A percentile compares a stretch with the other conserved stretches of the same genome.
Evolutionary conservation across 2,888 invertebrate genomes (phyloP).

Genomic region (Itoplectis maculator): DNA sequence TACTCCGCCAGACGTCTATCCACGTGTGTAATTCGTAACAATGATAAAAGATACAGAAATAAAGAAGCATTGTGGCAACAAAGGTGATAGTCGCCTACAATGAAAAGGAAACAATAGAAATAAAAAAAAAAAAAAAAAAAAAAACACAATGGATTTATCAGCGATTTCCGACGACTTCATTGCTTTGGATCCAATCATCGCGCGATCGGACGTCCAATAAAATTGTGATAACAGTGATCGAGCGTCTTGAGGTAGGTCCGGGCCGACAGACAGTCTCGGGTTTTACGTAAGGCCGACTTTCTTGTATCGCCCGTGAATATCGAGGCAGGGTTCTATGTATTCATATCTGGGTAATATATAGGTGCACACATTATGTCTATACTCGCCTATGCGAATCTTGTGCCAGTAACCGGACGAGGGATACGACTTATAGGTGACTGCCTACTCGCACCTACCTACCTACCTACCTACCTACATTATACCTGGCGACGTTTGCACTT

Average conservation of each 20-base stretch:
- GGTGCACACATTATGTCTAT: neutral
- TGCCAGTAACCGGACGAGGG: conserved; percentile 43
- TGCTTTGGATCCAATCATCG: neutral
- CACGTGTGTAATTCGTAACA: neutral
- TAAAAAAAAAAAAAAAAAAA: too few species aligned
- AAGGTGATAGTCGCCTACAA: too few species aligned
- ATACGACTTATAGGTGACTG: conserved; percentile 26
- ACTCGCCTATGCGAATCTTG: conserved; percentile 31
- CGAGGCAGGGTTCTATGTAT: conserved; percentile 54
- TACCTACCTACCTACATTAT: conserved; percentile 4
- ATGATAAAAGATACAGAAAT: conserved; percentile 1
- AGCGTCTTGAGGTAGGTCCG: conserved; percentile 71
- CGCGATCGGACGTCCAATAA: neutral
- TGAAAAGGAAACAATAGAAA: too few species aligned
- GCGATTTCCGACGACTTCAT: too few species aligned
- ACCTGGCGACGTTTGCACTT: conserved; percentile 8
- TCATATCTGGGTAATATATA: conserved; percentile 29
- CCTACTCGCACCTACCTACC: conserved; percentile 25
- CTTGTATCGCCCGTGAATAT: conserved; percentile 47
- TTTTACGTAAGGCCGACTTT: conserved; percentile 60
- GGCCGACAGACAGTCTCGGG: conserved; percentile 57
- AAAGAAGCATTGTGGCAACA: too few species aligned
- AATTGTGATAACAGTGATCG: conserved; percentile 52
- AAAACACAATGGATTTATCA: too few species aligned
- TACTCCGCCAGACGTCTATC: conserved; percentile 39